phyloP scores from a whole-genome alignment of 2,797 vertebrate genomes.

The Sebastes cheni region DNA sequence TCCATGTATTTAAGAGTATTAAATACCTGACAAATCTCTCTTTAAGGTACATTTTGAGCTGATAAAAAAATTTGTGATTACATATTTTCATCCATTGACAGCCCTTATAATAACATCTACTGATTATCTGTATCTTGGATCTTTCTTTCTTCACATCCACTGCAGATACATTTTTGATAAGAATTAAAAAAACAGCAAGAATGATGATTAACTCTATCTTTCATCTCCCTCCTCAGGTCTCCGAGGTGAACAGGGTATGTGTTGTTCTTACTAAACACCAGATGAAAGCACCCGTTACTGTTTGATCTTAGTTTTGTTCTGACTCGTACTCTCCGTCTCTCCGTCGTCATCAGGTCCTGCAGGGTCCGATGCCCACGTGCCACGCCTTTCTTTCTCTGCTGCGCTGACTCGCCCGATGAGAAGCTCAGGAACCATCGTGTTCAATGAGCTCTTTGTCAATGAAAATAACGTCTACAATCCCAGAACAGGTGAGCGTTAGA shows the following conservation, averaged over 20 bases:
- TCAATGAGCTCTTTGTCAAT: conserved; percentile 90
- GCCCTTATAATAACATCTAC: neutral
- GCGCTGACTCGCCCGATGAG: conserved; percentile 85
- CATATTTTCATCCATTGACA: no score
- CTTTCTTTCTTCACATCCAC: neutral
- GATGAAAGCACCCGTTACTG: conserved; percentile 18
- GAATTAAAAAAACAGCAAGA: neutral
- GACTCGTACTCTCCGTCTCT: neutral
- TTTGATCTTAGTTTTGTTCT: conserved; percentile 13
- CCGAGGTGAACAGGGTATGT: conserved; percentile 87
- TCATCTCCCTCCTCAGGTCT: conserved; percentile 78
- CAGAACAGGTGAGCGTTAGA: conserved; percentile 80
- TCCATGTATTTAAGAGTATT: no score
- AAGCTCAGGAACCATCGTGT: conserved; percentile 88
- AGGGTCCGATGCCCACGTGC: conserved; percentile 83
- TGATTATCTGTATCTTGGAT: neutral
- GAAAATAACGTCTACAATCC: conserved; percentile 86
- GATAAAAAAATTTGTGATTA: no score
- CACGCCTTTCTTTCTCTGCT: conserved; percentile 90
- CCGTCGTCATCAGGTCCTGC: conserved; percentile 75
- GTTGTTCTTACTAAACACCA: conserved; percentile 18
- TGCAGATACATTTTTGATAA: neutral
- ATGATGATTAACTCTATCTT: conserved; percentile 31
- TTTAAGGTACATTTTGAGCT: no score
- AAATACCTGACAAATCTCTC: no score